Percentiles rank a stretch among this genome's conserved stretches.
Conservation (phyloP, 2,113 vertebrate genomes). For the Scomber japonicus region DNA sequence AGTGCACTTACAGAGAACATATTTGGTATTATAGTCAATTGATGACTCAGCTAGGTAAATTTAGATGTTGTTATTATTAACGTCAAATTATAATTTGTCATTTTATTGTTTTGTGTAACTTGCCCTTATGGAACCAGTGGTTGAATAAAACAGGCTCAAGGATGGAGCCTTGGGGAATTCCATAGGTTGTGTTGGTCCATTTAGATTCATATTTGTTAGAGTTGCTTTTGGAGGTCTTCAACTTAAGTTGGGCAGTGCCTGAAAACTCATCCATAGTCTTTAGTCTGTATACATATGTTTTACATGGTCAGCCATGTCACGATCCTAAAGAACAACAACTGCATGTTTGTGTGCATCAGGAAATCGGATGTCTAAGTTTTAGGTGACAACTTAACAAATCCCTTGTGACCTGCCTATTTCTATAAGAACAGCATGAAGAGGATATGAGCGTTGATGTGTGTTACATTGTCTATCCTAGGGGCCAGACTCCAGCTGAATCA, state of each 20-base stretch:
- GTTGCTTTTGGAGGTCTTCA: neutral
- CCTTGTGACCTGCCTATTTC: neutral
- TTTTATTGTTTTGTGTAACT: neutral
- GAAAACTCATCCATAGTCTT: no score
- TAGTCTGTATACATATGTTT: neutral
- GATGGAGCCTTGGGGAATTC: neutral
- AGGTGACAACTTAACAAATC: no score
- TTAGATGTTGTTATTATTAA: no score
- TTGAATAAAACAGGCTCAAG: neutral
- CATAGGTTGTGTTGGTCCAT: neutral
- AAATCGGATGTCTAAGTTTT: no score
- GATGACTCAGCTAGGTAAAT: no score
- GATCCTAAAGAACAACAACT: no score
- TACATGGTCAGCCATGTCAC: neutral
- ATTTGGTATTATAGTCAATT: neutral
- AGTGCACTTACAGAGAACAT: neutral
- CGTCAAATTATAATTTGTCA: no score
- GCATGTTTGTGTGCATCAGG: no score
- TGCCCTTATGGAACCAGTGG: neutral
- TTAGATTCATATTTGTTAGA: neutral
- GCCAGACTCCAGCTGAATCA: conserved; percentile 96
- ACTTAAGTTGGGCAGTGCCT: neutral
- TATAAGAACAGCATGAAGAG: neutral
- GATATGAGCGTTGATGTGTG: neutral
- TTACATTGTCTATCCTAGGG: conserved; percentile 76